Conservation (phyloP, 2,888 invertebrate species). For the Drosophila mulleri region DNA sequence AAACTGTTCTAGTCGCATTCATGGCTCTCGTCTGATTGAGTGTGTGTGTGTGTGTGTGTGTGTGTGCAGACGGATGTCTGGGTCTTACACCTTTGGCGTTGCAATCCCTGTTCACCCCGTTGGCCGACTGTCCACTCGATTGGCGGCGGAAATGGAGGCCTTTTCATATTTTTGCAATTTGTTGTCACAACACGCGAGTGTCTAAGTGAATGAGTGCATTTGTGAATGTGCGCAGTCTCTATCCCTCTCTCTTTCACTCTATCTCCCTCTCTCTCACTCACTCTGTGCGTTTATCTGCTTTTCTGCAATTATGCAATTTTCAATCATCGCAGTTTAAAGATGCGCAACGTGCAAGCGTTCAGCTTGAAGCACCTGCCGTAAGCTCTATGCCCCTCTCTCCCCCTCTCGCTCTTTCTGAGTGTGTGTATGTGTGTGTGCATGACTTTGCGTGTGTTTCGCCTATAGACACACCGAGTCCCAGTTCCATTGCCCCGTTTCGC, state of each 20-base stretch:
- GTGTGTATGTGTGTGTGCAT: slow-evolving; percentile 26
- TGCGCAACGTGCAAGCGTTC: slow-evolving; percentile 71
- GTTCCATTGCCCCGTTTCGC: slow-evolving; percentile 40
- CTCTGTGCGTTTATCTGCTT: slow-evolving; percentile 31
- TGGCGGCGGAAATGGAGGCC: slow-evolving; percentile 67
- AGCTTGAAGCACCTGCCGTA: slow-evolving; percentile 75
- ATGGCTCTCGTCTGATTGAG: slow-evolving; percentile 6
- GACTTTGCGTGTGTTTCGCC: slow-evolving; percentile 31
- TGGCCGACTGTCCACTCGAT: slow-evolving; percentile 56
- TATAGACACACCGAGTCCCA: slow-evolving; percentile 36
- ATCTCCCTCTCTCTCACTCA: not conserved
- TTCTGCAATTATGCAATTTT: slow-evolving; percentile 78
- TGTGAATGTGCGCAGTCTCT: slow-evolving; percentile 10
- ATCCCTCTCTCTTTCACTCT: slow-evolving; percentile 3
- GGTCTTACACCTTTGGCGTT: slow-evolving; percentile 45
- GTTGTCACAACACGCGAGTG: slow-evolving; percentile 73
- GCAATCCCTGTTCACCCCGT: slow-evolving; percentile 28
- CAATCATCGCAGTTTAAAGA: slow-evolving; percentile 78
- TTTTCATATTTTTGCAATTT: slow-evolving; percentile 74
- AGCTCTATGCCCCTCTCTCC: not conserved
- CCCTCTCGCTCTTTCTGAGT: not conserved
- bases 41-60: not conserved
- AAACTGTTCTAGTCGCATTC: slow-evolving; percentile 40
- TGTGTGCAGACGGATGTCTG: slow-evolving; percentile 47
- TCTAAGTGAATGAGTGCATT: slow-evolving; percentile 40